These are phyloP conservation scores for Magallana nippona DNA, from an alignment of 2,888 invertebrate genomes.

Conservation along the genomic window DNA sequence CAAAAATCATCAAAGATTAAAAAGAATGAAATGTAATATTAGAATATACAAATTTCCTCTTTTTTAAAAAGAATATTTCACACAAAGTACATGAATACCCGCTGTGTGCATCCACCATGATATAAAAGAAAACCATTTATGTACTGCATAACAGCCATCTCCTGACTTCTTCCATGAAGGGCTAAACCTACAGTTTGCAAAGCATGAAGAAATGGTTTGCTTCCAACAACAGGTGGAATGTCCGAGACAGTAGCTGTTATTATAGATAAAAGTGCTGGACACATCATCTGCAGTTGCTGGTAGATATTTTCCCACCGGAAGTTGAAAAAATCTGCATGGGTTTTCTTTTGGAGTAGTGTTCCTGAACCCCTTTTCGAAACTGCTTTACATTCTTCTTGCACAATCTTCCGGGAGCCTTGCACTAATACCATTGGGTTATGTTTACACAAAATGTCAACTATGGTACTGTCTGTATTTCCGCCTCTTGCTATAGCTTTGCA, in stretches of 20 bases:
- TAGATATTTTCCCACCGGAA: conserved; percentile 12
- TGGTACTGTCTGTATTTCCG: background rate
- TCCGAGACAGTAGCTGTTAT: conserved; percentile 7
- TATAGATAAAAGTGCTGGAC: conserved; percentile 13
- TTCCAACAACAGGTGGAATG: background rate
- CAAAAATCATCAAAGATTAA: too few relatives aligned
- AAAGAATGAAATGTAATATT: too few relatives aligned
- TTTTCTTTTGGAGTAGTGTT: conserved; percentile 9
- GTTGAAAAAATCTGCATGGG: conserved; percentile 16
- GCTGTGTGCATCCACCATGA: conserved; percentile 34
- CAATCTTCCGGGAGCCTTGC: background rate
- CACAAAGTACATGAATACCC: background rate
- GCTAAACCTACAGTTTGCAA: background rate
- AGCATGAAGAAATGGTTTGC: conserved; percentile 20
- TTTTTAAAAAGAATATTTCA: too few relatives aligned
- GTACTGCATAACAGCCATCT: conserved; percentile 32
- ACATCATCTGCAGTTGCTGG: background rate
- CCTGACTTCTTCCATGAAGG: conserved; percentile 22
- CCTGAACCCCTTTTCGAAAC: conserved; percentile 22
- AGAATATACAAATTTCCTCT: too few relatives aligned
- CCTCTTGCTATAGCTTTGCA: conserved; percentile 14
- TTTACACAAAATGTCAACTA: background rate
- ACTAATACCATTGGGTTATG: conserved; percentile 1
- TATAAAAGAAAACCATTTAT: conserved; percentile 23
- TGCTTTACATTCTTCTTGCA: background rate